Percentiles rank a stretch among this genome's conserved stretches.
phyloP scores from a whole-genome alignment of 2,888 invertebrate genomes.

The Brenthis daphne region DNA sequence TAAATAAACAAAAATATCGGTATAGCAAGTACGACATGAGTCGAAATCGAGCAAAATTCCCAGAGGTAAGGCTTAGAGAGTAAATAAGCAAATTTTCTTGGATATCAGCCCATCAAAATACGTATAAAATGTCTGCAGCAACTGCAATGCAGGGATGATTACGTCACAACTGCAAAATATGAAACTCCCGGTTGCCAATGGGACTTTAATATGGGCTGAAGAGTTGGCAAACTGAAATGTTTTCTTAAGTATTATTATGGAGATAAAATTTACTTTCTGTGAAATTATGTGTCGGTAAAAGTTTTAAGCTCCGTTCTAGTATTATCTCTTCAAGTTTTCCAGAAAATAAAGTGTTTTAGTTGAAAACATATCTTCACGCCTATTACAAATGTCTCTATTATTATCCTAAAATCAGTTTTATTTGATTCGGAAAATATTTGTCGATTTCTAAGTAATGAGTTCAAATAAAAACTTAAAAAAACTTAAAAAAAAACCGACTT shows the following conservation, averaged over 20 bases:
- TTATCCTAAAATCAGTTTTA: too few relatives aligned
- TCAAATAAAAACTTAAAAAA: too few relatives aligned
- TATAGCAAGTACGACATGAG: conserved; percentile 25
- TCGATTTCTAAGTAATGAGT: too few relatives aligned
- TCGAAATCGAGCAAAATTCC: conserved; percentile 38
- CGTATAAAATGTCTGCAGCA: conserved; percentile 44
- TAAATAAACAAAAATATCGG: conserved; percentile 21
- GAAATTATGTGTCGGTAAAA: conserved; percentile 27
- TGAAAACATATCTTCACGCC: too few relatives aligned
- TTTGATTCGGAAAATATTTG: too few relatives aligned
- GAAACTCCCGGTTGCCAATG: conserved; percentile 39
- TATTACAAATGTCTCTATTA: too few relatives aligned
- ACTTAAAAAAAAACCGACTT: too few relatives aligned
- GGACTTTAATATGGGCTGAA: conserved; percentile 39
- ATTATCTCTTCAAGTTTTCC: conserved; percentile 8
- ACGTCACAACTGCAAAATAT: conserved; percentile 41
- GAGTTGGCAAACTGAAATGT: conserved; percentile 41
- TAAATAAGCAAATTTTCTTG: conserved; percentile 46
- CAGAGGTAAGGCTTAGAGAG: conserved; percentile 39
- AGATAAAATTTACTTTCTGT: conserved; percentile 34
- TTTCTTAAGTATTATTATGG: conserved; percentile 28
- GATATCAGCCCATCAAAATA: conserved; percentile 44
- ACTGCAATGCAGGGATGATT: conserved; percentile 44
- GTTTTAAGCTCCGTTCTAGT: conserved; percentile 16
- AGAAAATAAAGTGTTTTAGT: neutral